Percentiles rank a stretch among this genome's conserved stretches.
Evolutionary conservation across 2,797 vertebrate genomes (phyloP).

Genomic region (Enteromius treurensis): DNA sequence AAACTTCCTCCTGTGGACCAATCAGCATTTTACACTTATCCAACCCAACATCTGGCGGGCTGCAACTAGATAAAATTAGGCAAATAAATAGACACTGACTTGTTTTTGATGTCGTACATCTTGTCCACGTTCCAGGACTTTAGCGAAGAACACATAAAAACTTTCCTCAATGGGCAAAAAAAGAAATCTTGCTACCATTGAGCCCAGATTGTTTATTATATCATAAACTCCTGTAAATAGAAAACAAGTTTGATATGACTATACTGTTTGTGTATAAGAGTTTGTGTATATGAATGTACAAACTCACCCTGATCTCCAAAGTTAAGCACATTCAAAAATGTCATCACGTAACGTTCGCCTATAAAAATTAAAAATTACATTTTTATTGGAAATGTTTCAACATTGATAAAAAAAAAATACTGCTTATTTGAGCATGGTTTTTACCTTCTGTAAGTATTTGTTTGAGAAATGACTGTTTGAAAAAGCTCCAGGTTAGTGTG

Average conservation of each 20-base stretch:
- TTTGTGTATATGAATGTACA: not conserved
- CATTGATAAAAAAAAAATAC: not conserved
- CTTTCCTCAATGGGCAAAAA: slow-evolving; percentile 96
- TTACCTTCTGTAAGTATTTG: slow-evolving; percentile 95
- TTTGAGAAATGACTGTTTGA: slow-evolving; percentile 97
- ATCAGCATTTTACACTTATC: slow-evolving; percentile 31
- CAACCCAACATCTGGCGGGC: not conserved
- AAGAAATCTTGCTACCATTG: slow-evolving; percentile 95
- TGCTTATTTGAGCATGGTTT: not conserved
- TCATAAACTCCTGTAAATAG: slow-evolving; percentile 87
- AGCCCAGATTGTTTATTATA: slow-evolving; percentile 94
- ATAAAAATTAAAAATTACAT: slow-evolving; percentile 48
- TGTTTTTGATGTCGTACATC: slow-evolving; percentile 82
- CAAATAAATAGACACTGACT: slow-evolving; percentile 70
- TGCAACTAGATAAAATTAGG: not conserved
- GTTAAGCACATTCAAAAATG: slow-evolving; percentile 94
- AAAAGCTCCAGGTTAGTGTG: slow-evolving; percentile 94
- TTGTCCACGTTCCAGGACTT: slow-evolving; percentile 90
- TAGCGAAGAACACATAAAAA: slow-evolving; percentile 97
- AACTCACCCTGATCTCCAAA: slow-evolving; percentile 95
- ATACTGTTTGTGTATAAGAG: not conserved
- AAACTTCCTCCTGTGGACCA: slow-evolving; percentile 84
- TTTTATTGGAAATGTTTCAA: not conserved
- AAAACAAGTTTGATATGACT: not conserved
- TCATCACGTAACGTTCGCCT: slow-evolving; percentile 98